Percentiles rank a stretch among this genome's conserved stretches.
Conservation (phyloP, 2,888 invertebrate species). For the Barypeithes pellucidus region DNA sequence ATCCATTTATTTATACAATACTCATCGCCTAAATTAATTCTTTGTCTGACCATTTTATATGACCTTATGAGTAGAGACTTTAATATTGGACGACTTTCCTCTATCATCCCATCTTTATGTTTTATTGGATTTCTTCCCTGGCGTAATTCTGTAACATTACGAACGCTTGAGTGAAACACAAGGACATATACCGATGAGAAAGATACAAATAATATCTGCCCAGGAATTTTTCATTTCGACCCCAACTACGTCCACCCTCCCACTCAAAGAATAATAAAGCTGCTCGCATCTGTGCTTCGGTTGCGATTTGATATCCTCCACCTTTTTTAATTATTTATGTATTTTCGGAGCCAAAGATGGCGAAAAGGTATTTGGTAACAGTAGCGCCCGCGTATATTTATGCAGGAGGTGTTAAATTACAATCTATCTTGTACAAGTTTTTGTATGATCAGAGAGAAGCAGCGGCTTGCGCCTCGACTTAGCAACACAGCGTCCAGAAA, state of each 20-base stretch:
- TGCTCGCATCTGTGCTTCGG: constrained; percentile 51
- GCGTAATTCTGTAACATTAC: constrained; percentile 10
- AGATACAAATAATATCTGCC: constrained; percentile 46
- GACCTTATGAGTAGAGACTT: no score
- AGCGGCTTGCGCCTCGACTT: no score
- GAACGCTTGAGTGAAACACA: constrained; percentile 30
- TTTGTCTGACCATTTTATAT: no score
- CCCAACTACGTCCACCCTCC: constrained; percentile 32
- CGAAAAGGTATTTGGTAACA: constrained; percentile 58
- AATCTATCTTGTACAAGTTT: no score
- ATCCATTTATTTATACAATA: no score
- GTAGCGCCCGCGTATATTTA: background rate
- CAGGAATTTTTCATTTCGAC: constrained; percentile 44
- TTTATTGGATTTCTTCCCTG: constrained; percentile 28
- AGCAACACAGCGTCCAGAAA: no score
- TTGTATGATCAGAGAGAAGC: no score
- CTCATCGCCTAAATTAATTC: no score
- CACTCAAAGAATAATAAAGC: constrained; percentile 52
- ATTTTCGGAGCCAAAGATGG: constrained; percentile 56
- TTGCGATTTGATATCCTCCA: constrained; percentile 44
- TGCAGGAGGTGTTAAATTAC: background rate
- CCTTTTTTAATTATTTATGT: constrained; percentile 58
- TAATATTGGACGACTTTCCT: background rate
- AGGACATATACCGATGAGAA: constrained; percentile 36
- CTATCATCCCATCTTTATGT: background rate